Percentiles rank a stretch among this genome's conserved stretches.
Conservation (phyloP, 2,797 vertebrate species). For the Pteropus rufus region DNA sequence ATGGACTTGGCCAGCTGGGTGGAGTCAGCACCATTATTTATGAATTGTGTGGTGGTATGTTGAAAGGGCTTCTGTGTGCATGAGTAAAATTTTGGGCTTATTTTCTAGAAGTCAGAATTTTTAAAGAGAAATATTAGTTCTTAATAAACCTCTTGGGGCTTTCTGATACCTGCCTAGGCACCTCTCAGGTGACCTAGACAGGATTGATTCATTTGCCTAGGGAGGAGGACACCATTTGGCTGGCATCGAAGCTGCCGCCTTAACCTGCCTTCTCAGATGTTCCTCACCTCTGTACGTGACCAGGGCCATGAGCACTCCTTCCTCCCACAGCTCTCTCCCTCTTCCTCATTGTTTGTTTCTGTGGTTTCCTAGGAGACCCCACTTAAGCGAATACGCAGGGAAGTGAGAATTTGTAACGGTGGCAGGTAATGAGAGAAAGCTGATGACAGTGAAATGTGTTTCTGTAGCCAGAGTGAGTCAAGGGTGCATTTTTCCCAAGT, state of each 20-base stretch:
- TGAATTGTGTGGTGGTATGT: background rate
- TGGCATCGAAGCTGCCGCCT: constrained; percentile 42
- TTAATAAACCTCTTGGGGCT: background rate
- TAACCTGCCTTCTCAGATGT: constrained; percentile 38
- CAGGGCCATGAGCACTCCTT: constrained; percentile 62
- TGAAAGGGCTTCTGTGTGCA: background rate
- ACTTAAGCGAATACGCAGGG: constrained; percentile 49
- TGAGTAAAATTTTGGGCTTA: background rate
- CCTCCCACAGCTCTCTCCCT: background rate
- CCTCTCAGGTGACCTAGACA: constrained; percentile 45
- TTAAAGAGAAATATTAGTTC: background rate
- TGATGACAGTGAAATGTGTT: constrained; percentile 64
- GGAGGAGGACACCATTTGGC: constrained; percentile 43
- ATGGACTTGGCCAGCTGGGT: background rate
- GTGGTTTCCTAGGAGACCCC: constrained; percentile 78
- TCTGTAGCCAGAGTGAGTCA: constrained; percentile 60
- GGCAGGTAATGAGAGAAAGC: constrained; percentile 64
- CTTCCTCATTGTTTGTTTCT: constrained; percentile 79
- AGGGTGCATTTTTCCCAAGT: constrained; percentile 64
- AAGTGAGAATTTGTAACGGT: constrained; percentile 70
- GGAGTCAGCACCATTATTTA: background rate
- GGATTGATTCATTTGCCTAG: constrained; percentile 49
- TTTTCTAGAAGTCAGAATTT: background rate
- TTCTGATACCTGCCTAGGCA: constrained; percentile 50
- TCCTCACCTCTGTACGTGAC: constrained; percentile 55